Conservation (phyloP, 2,113 vertebrate genomes). For the Crotophaga sulcirostris region DNA sequence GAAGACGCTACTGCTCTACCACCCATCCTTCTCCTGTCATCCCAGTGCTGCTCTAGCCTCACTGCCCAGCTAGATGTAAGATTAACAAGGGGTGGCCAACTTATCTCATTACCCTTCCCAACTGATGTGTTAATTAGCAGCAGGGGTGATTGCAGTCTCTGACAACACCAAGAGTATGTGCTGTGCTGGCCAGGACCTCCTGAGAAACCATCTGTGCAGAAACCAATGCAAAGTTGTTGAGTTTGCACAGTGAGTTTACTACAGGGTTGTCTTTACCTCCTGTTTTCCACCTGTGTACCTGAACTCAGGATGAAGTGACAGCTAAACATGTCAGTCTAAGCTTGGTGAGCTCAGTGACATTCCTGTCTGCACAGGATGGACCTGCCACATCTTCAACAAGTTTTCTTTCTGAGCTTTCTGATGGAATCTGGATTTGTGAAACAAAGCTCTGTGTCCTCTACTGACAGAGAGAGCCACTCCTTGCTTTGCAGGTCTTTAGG, state of each 20-base stretch:
- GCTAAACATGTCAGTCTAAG: too few species aligned
- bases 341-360: fast-evolving
- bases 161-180: fast-evolving
- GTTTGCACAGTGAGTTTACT: neutral
- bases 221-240: neutral
- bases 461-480: neutral
- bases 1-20: neutral
- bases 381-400: neutral
- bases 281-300: fast-evolving
- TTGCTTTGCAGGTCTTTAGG: neutral
- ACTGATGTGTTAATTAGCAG: neutral
- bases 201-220: neutral
- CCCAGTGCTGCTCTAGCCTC: neutral
- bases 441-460: neutral
- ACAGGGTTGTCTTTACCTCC: neutral
- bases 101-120: neutral
- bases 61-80: fast-evolving
- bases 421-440: neutral
- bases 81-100: fast-evolving
- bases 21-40: fast-evolving
- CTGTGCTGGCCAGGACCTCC: neutral
- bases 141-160: neutral
- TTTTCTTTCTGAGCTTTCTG: neutral
- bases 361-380: neutral
- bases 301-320: neutral